A percentile compares a stretch with the other conserved stretches of the same genome.
Evolutionary conservation across 1,140 invertebrate species (phyloP).

Genomic region (Drosophila malerkotliana): DNA sequence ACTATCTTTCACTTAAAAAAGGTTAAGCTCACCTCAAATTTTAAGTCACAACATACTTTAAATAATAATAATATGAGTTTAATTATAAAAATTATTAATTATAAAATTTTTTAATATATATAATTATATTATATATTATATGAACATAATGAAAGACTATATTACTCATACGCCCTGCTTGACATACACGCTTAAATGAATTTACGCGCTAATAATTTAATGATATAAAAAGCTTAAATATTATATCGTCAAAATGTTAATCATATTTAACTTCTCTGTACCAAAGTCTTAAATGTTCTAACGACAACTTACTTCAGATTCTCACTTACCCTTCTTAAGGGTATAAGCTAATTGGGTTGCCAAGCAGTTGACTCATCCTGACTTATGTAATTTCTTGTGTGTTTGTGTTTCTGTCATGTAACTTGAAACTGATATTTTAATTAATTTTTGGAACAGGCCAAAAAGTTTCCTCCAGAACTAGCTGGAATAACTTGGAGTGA

Average conservation of each 20-base stretch:
- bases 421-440: slow-evolving; percentile 73
- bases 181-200: neutral
- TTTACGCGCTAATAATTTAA: too few species aligned
- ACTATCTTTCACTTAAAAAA: neutral
- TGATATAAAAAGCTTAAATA: too few species aligned
- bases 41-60: too few species aligned
- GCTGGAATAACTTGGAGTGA: slow-evolving; percentile 60
- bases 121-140: too few species aligned
- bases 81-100: too few species aligned
- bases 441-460: slow-evolving; percentile 63
- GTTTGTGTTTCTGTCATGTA: slow-evolving; percentile 46
- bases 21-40: too few species aligned
- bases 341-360: slow-evolving; percentile 18
- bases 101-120: too few species aligned
- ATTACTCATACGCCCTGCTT: neutral
- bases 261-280: neutral
- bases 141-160: neutral
- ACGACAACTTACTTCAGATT: neutral
- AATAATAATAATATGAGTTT: too few species aligned
- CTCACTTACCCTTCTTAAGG: slow-evolving; percentile 18
- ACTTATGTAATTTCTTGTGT: slow-evolving; percentile 39
- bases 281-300: neutral
- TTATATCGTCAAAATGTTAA: too few species aligned
- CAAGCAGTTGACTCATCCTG: slow-evolving; percentile 32
- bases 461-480: slow-evolving; percentile 47